Conservation (phyloP, 2,888 invertebrate genomes). For the Horisme vitalbata region DNA sequence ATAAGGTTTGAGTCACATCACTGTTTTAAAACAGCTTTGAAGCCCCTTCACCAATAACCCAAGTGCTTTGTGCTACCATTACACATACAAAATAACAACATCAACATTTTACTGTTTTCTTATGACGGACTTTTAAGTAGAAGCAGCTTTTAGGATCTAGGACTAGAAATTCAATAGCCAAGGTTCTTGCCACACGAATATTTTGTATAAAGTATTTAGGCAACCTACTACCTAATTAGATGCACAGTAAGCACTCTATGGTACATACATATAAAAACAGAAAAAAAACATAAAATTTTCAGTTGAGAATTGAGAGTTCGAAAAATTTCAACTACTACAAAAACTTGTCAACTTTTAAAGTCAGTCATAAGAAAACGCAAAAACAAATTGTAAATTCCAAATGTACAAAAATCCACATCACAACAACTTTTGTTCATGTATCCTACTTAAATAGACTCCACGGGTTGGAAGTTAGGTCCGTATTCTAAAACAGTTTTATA, state of each 20-base stretch:
- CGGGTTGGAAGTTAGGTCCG: slow-evolving; percentile 13
- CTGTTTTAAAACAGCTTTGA: slow-evolving; percentile 38
- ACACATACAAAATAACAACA: slow-evolving; percentile 54
- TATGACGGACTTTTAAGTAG: slow-evolving; percentile 14
- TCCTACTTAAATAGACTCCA: slow-evolving; percentile 12
- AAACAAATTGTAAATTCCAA: slow-evolving; percentile 33
- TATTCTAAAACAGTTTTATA: too few species aligned
- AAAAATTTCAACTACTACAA: too few species aligned
- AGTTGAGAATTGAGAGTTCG: too few species aligned
- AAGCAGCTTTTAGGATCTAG: background rate
- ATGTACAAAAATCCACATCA: slow-evolving; percentile 33
- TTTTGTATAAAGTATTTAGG: too few species aligned
- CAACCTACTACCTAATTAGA: too few species aligned
- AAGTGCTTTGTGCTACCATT: slow-evolving; percentile 68
- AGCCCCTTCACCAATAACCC: slow-evolving; percentile 68
- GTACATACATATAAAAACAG: too few species aligned
- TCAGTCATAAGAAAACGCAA: slow-evolving; percentile 40
- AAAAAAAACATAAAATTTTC: too few species aligned
- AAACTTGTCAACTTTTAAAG: too few species aligned
- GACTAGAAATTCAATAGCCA: background rate
- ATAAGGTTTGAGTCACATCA: background rate
- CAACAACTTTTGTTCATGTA: slow-evolving; percentile 26
- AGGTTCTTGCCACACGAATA: too few species aligned
- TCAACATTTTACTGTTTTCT: slow-evolving; percentile 31
- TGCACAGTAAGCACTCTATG: too few species aligned